Conservation (phyloP, 2,888 invertebrate species). For the Muschampia plurimacula region DNA sequence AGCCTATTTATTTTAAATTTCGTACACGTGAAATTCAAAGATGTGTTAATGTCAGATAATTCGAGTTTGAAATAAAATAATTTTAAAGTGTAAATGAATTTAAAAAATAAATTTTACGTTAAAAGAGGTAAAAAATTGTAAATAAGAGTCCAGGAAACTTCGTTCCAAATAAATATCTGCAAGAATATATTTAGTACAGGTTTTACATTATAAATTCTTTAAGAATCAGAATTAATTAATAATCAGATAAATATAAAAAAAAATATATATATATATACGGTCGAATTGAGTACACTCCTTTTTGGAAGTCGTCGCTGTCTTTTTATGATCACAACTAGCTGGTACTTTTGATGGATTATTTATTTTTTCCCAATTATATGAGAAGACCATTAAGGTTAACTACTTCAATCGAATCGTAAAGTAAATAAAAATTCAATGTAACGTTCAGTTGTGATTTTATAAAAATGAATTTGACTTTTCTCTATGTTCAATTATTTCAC, state of each 20-base stretch:
- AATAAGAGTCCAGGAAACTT: neutral
- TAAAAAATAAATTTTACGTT: neutral
- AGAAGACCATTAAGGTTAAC: no score
- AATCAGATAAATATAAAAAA: neutral
- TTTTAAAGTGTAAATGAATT: neutral
- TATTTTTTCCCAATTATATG: no score
- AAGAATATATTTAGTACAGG: neutral
- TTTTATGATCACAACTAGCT: neutral
- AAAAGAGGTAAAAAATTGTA: neutral
- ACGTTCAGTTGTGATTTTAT: neutral
- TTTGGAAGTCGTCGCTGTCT: neutral
- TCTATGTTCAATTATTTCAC: constrained; percentile 2
- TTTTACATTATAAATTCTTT: neutral
- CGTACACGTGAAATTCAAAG: no score
- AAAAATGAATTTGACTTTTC: neutral
- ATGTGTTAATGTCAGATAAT: no score
- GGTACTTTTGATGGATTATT: no score
- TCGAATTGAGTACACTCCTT: no score
- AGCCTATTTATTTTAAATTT: no score
- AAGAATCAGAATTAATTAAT: neutral
- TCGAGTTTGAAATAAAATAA: neutral
- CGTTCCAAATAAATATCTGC: neutral
- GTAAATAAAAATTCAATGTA: no score
- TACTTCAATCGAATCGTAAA: no score
- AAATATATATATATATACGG: no score